A percentile compares a stretch with the other conserved stretches of the same genome.
These are phyloP conservation scores for Hyposoter dolosus DNA, from an alignment of 2,888 invertebrate species.

Conservation along the genomic window DNA sequence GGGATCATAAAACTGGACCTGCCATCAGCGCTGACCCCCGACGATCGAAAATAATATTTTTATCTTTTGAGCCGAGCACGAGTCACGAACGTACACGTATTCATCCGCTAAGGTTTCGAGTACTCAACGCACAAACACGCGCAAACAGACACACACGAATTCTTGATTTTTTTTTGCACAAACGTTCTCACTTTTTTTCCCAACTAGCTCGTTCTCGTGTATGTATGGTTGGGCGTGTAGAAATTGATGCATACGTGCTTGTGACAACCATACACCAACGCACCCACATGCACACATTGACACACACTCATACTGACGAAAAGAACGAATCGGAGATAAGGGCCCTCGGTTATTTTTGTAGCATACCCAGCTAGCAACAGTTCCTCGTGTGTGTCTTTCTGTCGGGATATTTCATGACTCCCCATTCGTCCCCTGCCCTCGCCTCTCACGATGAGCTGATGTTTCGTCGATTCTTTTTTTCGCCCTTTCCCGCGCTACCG, in stretches of 20 bases:
- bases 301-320: slow-evolving; percentile 49
- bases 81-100: slow-evolving; percentile 7
- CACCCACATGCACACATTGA: slow-evolving; percentile 19
- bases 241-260: background rate
- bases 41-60: slow-evolving; percentile 78
- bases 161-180: slow-evolving; percentile 25
- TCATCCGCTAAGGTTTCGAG: slow-evolving; percentile 17
- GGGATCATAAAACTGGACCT: slow-evolving; percentile 45
- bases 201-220: background rate
- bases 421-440: slow-evolving; percentile 53
- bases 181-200: slow-evolving; percentile 34
- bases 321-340: slow-evolving; percentile 77
- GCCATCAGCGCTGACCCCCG: slow-evolving; percentile 61
- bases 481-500: background rate
- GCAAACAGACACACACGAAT: slow-evolving; percentile 12
- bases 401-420: slow-evolving; percentile 46
- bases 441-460: background rate
- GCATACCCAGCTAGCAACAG: slow-evolving; percentile 80
- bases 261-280: slow-evolving; percentile 1
- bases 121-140: slow-evolving; percentile 34
- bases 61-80: slow-evolving; percentile 69
- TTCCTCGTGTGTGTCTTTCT: slow-evolving; percentile 70
- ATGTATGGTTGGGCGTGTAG: slow-evolving; percentile 1
- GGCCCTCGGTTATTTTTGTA: slow-evolving; percentile 79
- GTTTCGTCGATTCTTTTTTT: slow-evolving; percentile 11